Evolutionary conservation across 1,140 invertebrate species (phyloP), one percentile per base, ranked within the genome.

Genomic region (Delia radicum): DNA sequence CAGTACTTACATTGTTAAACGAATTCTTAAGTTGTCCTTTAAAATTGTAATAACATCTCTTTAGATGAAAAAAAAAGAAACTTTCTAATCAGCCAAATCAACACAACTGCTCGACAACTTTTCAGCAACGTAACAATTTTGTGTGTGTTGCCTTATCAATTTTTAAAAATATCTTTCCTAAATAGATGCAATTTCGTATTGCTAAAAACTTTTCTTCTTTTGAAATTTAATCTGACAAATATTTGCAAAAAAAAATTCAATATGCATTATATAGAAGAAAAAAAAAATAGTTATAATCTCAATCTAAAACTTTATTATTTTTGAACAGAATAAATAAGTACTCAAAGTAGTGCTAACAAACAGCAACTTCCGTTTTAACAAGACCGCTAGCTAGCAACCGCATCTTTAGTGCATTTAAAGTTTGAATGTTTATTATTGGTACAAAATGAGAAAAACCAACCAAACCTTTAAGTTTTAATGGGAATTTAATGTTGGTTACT

Each of bases 381-480:
- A 55, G 46, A 24, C 46, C 18, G 7, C 18, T 15, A 18, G n/a
- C 46, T 2, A 21, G 46, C 46, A 18, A 55, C 46, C 46, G 8
- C 46, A 55, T 55, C 46, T 55, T 55, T 55, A 21, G 46, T 55
- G 46, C 46, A 55, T 55, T 55, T 55, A 55, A 55, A 55, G n/a
- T 55, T 55, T 55, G n/a, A 18, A 55, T 55, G 46, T 55, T 55
- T 55, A 55, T 55, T 55, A 55, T 55, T 55, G 18, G 15, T 55
- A 18, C 46, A 21, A 21, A 55, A 48, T 48, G 46, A n/a, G 7
- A 55, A 18, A 33, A 33, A 33, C n/a, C n/a, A 55, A 55, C 46
- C 46, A 55, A 55, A 55, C 46, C 46, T 55, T 55, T 55, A 55
- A 55, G 46, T 55, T 55, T 24, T 55, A 55, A 55, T 55, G 46